Evolutionary conservation across 2,113 vertebrate species (phyloP).

Genomic region (Protomyctophum bolini): DNA sequence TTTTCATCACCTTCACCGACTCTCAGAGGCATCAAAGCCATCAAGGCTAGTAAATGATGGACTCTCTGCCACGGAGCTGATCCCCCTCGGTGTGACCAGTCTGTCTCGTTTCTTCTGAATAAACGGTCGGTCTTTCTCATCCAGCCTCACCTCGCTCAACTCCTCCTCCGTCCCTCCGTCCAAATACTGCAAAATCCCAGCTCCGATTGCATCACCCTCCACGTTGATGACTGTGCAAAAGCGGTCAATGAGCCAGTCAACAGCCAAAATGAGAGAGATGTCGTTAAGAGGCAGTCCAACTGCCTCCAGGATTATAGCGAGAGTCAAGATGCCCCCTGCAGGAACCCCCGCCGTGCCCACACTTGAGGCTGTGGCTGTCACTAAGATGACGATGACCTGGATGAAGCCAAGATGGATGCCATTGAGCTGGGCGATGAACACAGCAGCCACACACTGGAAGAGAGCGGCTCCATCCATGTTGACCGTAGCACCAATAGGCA

Average conservation of each 20-base stretch:
- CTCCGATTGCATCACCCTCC: constrained; percentile 88
- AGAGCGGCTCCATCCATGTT: constrained; percentile 94
- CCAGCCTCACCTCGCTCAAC: constrained; percentile 70
- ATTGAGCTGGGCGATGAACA: constrained; percentile 92
- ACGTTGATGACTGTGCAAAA: constrained; percentile 89
- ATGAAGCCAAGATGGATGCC: constrained; percentile 80
- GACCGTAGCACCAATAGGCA: constrained; percentile 90
- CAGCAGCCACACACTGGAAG: constrained; percentile 90
- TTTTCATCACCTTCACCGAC: background rate
- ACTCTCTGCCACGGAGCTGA: background rate
- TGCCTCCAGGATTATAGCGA: constrained; percentile 90
- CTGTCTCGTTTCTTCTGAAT: constrained; percentile 55
- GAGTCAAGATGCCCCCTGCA: constrained; percentile 86
- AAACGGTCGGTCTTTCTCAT: constrained; percentile 69
- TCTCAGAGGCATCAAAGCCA: constrained; percentile 5
- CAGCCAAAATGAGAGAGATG: constrained; percentile 89
- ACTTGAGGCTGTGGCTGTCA: constrained; percentile 90
- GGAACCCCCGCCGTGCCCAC: constrained; percentile 92
- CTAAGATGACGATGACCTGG: constrained; percentile 88
- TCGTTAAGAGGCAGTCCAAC: constrained; percentile 83
- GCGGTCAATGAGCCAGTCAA: constrained; percentile 93
- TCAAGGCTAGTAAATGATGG: background rate
- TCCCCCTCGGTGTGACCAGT: background rate
- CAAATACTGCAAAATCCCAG: constrained; percentile 85
- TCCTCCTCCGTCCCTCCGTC: constrained; percentile 64